These are phyloP conservation scores for Acromyrmex heyeri DNA, from an alignment of 1,140 invertebrate species.

Conservation along the genomic window DNA sequence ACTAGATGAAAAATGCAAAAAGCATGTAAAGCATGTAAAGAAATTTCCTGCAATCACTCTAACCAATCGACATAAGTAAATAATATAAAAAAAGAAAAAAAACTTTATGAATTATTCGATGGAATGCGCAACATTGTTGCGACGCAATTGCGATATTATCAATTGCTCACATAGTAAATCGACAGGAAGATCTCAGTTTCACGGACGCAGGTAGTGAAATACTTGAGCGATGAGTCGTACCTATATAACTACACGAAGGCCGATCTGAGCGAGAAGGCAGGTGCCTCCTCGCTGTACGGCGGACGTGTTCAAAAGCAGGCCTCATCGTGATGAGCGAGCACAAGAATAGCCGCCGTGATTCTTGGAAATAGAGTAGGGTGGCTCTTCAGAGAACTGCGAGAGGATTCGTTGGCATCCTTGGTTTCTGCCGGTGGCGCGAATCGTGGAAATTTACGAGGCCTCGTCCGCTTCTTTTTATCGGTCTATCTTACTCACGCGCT, in stretches of 20 bases:
- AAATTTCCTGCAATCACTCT: neutral
- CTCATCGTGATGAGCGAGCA: slow-evolving; percentile 46
- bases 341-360: slow-evolving; percentile 71
- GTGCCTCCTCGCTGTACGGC: slow-evolving; percentile 58
- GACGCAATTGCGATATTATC: neutral
- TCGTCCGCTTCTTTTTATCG: slow-evolving; percentile 68
- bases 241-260: slow-evolving; percentile 67
- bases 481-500: slow-evolving; percentile 63
- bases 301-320: slow-evolving; percentile 28
- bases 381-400: slow-evolving; percentile 66
- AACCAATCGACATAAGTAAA: neutral
- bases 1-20: neutral
- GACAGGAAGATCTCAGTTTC: slow-evolving; percentile 30
- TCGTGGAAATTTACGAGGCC: slow-evolving; percentile 83
- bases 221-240: slow-evolving; percentile 77
- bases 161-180: neutral
- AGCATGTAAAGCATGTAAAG: neutral
- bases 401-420: slow-evolving; percentile 62
- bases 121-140: neutral
- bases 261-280: slow-evolving; percentile 52
- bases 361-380: slow-evolving; percentile 69
- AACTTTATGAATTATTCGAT: neutral
- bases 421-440: slow-evolving; percentile 77
- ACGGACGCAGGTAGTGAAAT: slow-evolving; percentile 74
- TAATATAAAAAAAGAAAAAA: neutral